A percentile compares a stretch with the other conserved stretches of the same genome.
These are phyloP conservation scores for Dendrophyllia cribrosa DNA, from an alignment of 64 coral and sea anemone species.

Conservation along the genomic window DNA sequence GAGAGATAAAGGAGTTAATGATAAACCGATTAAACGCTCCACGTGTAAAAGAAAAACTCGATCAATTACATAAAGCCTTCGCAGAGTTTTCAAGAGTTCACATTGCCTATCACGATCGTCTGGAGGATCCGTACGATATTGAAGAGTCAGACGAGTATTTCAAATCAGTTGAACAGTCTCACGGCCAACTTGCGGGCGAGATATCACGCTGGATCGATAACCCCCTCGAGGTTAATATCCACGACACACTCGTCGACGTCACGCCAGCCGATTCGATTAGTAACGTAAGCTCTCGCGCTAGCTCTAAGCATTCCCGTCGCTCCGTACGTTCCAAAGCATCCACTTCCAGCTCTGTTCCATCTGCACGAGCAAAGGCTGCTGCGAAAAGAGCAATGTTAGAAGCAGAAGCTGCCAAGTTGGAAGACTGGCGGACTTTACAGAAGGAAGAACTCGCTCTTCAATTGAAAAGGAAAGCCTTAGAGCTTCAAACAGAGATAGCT, in stretches of 20 bases:
- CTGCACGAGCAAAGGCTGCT: background rate
- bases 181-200: background rate
- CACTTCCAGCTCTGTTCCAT: background rate
- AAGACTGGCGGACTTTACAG: background rate
- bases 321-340: background rate
- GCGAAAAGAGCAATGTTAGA: constrained; percentile 1
- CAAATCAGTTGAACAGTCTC: background rate
- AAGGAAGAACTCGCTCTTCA: background rate
- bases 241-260: background rate
- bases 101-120: background rate
- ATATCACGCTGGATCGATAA: background rate
- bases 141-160: constrained; percentile 12
- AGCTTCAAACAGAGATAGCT: background rate
- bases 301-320: background rate
- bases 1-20: constrained; percentile 7
- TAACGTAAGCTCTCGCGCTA: background rate
- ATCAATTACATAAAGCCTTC: background rate
- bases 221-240: background rate
- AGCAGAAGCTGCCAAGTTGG: background rate
- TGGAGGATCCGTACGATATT: background rate
- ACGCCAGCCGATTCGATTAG: background rate
- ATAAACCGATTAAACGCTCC: background rate
- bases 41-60: background rate
- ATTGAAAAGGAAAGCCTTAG: background rate
- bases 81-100: background rate